Conservation (phyloP, 2,888 invertebrate genomes). For the Polia nebulosa region DNA sequence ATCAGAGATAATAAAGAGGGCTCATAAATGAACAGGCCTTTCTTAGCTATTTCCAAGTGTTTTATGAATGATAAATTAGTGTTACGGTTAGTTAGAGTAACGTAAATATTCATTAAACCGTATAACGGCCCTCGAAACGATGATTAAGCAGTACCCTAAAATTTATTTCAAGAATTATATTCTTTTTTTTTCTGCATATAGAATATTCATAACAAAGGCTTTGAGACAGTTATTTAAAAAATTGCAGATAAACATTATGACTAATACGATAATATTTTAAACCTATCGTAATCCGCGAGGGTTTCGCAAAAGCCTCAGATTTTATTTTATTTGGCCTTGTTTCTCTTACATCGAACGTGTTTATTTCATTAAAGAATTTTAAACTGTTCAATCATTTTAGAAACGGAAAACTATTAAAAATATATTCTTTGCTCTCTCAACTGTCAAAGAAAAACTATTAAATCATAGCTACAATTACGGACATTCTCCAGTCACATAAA, state of each 20-base stretch:
- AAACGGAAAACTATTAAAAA: no score
- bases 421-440: no score
- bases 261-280: not conserved
- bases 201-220: not conserved
- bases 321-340: not conserved
- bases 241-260: not conserved
- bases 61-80: conserved; percentile 38
- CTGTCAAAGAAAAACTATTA: no score
- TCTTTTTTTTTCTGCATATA: not conserved
- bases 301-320: not conserved
- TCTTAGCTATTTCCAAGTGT: conserved; percentile 3
- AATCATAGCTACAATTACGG: not conserved
- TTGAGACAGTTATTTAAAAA: not conserved
- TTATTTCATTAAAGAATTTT: not conserved
- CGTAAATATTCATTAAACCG: conserved; percentile 48
- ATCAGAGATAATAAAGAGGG: conserved; percentile 1
- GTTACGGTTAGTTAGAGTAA: conserved; percentile 23
- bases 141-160: conserved; percentile 16
- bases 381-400: no score
- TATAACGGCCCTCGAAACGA: conserved; percentile 18
- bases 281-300: not conserved
- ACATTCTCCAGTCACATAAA: conserved; percentile 13
- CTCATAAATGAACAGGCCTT: conserved; percentile 7
- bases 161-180: not conserved
- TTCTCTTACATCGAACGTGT: conserved; percentile 8